A percentile compares a stretch with the other conserved stretches of the same genome.
phyloP scores from a whole-genome alignment of 2,113 vertebrate genomes.

The Ifrita kowaldi region DNA sequence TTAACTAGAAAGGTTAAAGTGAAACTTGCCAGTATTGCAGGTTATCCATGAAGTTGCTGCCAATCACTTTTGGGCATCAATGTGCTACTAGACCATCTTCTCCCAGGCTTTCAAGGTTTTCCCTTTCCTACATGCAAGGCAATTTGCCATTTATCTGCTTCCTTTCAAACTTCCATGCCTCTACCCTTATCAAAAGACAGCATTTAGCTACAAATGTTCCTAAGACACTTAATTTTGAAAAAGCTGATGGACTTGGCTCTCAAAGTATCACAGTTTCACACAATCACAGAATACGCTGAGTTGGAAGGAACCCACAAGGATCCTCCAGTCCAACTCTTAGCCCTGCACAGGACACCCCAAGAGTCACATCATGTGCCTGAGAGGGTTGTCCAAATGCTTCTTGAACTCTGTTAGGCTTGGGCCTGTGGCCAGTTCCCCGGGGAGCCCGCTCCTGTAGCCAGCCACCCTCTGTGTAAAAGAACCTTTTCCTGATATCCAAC shows the following conservation, averaged over 20 bases:
- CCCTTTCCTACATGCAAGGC: not conserved
- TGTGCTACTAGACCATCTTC: not conserved
- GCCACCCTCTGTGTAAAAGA: not conserved
- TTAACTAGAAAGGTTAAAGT: not conserved
- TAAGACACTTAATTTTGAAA: not conserved
- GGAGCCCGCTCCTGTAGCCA: not conserved
- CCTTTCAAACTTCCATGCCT: not conserved
- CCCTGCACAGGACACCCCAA: not conserved
- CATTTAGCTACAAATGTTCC: not conserved
- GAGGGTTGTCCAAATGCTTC: fast-evolving
- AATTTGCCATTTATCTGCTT: not conserved
- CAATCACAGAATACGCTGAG: not conserved
- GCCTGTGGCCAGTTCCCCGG: not conserved
- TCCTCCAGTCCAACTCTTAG: fast-evolving
- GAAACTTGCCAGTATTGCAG: not conserved
- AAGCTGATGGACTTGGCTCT: not conserved
- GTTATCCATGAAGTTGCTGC: not conserved
- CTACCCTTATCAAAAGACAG: not conserved
- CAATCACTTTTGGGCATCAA: not conserved
- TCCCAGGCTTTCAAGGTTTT: not conserved
- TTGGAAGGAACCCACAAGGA: not conserved
- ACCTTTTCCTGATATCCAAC: not conserved
- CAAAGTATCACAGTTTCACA: not conserved
- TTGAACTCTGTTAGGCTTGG: not conserved
- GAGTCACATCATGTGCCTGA: not conserved